These are phyloP conservation scores for Steinernema khuongi DNA, from an alignment of 1,140 invertebrate genomes.

Conservation along the genomic window DNA sequence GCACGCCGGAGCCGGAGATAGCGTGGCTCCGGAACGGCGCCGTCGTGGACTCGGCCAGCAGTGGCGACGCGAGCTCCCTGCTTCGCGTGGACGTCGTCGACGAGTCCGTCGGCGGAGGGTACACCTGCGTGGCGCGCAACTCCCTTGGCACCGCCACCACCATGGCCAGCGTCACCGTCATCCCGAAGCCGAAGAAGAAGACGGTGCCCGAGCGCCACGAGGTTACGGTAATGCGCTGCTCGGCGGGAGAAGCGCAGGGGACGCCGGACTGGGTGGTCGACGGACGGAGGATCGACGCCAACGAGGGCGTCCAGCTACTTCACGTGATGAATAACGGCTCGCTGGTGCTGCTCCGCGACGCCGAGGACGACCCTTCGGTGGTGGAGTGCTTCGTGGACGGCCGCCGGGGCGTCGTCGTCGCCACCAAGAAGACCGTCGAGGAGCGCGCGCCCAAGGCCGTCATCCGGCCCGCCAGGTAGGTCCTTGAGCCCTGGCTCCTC, in stretches of 20 bases:
- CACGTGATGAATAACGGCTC: conserved; percentile 49
- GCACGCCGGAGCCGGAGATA: conserved; percentile 41
- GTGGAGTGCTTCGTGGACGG: conserved; percentile 31
- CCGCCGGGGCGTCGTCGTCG: neutral
- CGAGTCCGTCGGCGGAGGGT: conserved; percentile 30
- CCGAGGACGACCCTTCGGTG: conserved; percentile 29
- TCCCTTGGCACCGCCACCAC: conserved; percentile 22
- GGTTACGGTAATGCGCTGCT: conserved; percentile 24
- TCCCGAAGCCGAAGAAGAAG: conserved; percentile 16
- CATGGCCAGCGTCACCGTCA: conserved; percentile 2
- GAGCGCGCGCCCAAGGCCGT: conserved; percentile 31
- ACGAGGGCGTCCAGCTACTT: conserved; percentile 28
- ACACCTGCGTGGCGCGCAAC: conserved; percentile 42
- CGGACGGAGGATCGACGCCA: neutral
- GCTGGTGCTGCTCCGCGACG: conserved; percentile 39
- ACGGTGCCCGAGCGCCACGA: neutral
- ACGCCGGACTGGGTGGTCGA: conserved; percentile 28
- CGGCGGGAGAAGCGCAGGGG: neutral
- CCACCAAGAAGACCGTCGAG: conserved; percentile 22
- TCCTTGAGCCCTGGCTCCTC: too few species aligned
- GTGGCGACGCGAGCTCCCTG: conserved; percentile 9
- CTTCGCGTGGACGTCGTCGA: conserved; percentile 25
- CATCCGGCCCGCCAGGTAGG: conserved; percentile 35
- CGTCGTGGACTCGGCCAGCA: conserved; percentile 1
- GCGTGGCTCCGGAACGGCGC: conserved; percentile 42